These are phyloP conservation scores for Zele albiditarsus DNA, from an alignment of 2,888 invertebrate species.

Conservation along the genomic window DNA sequence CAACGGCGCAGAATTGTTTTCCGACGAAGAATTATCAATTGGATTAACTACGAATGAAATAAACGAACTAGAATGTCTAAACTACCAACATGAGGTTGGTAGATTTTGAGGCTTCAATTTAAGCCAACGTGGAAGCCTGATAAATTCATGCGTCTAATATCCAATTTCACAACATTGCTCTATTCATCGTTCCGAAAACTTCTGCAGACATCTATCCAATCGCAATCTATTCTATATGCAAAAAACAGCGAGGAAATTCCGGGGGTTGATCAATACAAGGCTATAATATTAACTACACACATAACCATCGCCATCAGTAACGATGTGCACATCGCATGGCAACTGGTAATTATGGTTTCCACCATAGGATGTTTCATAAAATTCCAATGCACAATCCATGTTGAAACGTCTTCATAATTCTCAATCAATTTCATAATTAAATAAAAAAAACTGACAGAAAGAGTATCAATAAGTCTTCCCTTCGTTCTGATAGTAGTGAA, in stretches of 20 bases:
- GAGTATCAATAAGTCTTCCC: not conserved
- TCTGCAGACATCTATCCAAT: too few species aligned
- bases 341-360: too few species aligned
- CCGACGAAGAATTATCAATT: not conserved
- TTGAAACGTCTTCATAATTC: too few species aligned
- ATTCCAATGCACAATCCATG: too few species aligned
- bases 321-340: too few species aligned
- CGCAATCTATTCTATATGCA: too few species aligned
- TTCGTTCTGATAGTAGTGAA: constrained; percentile 22
- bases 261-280: too few species aligned
- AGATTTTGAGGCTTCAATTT: constrained; percentile 60
- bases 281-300: too few species aligned
- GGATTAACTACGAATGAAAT: not conserved
- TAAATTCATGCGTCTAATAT: constrained; percentile 54
- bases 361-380: too few species aligned
- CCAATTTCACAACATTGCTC: not conserved
- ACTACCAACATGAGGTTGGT: not conserved
- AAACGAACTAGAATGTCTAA: not conserved
- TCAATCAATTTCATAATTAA: too few species aligned
- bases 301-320: too few species aligned
- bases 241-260: too few species aligned
- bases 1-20: not conserved
- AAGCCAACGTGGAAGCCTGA: constrained; percentile 61
- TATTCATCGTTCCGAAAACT: not conserved
- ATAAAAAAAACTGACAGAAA: constrained; percentile 11